Percentiles rank a stretch among this genome's conserved stretches.
phyloP scores from a whole-genome alignment of 1,140 invertebrate species.

The Centruroides vittatus region DNA sequence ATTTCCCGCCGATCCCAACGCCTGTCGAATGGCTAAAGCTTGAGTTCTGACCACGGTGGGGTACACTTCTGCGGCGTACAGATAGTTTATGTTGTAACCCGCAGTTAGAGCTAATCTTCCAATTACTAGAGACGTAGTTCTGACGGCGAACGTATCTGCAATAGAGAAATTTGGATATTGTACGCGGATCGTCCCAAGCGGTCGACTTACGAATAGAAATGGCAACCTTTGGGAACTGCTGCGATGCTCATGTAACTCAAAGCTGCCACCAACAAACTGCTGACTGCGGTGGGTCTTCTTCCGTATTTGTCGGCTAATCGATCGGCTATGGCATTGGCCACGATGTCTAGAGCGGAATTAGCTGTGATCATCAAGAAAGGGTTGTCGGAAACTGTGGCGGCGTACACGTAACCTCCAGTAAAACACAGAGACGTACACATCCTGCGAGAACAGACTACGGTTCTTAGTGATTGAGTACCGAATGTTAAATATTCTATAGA shows the following conservation, averaged over 20 bases:
- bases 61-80: constrained; percentile 70
- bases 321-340: constrained; percentile 3
- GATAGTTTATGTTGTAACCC: constrained; percentile 73
- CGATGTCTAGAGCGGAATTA: constrained; percentile 1
- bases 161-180: background rate
- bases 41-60: constrained; percentile 73
- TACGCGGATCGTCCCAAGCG: no score
- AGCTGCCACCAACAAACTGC: no score
- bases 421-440: background rate
- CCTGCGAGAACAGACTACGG: background rate
- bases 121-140: constrained; percentile 34
- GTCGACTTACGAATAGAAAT: no score
- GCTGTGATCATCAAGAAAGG: constrained; percentile 7
- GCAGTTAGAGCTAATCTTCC: constrained; percentile 72
- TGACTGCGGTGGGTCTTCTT: background rate
- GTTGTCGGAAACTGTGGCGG: constrained; percentile 4
- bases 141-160: background rate
- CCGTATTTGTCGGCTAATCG: constrained; percentile 6
- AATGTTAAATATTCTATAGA: no score
- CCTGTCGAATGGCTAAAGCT: constrained; percentile 65
- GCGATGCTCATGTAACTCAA: no score
- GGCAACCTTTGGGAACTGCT: no score
- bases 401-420: constrained; percentile 9
- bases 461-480: no score
- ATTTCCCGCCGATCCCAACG: constrained; percentile 66